These are phyloP conservation scores for Mythimna pallens DNA, from an alignment of 2,888 invertebrate species.

Conservation along the genomic window DNA sequence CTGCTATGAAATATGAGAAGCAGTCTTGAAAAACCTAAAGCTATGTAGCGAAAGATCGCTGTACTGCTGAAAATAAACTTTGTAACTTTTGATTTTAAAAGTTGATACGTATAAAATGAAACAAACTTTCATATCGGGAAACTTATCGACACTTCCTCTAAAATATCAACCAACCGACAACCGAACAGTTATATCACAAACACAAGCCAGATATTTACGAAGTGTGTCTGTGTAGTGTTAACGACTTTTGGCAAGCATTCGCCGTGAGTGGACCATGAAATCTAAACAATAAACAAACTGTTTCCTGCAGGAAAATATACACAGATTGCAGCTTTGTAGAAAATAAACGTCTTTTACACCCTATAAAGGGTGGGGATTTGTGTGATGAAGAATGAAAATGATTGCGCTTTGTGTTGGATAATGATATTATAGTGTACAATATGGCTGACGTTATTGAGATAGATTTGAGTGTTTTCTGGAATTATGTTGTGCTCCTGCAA, in stretches of 20 bases:
- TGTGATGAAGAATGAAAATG: slow-evolving; percentile 59
- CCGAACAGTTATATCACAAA: slow-evolving; percentile 58
- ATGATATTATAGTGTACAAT: slow-evolving; percentile 44
- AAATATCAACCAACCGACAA: slow-evolving; percentile 43
- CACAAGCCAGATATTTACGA: slow-evolving; percentile 77
- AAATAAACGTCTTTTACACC: slow-evolving; percentile 59
- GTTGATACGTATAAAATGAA: background rate
- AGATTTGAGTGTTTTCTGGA: slow-evolving; percentile 43
- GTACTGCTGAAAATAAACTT: background rate
- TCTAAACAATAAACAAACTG: slow-evolving; percentile 84
- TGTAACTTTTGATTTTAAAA: background rate
- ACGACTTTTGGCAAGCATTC: slow-evolving; percentile 84
- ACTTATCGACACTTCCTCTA: slow-evolving; percentile 16
- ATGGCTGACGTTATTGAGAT: slow-evolving; percentile 51
- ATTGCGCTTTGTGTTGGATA: slow-evolving; percentile 53
- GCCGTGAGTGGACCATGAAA: slow-evolving; percentile 73
- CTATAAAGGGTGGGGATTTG: slow-evolving; percentile 57
- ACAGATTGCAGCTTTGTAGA: slow-evolving; percentile 65
- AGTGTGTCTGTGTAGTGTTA: slow-evolving; percentile 83
- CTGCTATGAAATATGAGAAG: background rate
- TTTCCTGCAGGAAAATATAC: slow-evolving; percentile 78
- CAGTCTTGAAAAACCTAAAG: background rate
- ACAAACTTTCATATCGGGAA: background rate
- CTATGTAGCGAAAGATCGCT: background rate
- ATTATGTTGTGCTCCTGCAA: slow-evolving; percentile 27